A percentile compares a stretch with the other conserved stretches of the same genome.
phyloP scores from a whole-genome alignment of 2,888 invertebrate genomes.

The Prionchulus punctatus region DNA sequence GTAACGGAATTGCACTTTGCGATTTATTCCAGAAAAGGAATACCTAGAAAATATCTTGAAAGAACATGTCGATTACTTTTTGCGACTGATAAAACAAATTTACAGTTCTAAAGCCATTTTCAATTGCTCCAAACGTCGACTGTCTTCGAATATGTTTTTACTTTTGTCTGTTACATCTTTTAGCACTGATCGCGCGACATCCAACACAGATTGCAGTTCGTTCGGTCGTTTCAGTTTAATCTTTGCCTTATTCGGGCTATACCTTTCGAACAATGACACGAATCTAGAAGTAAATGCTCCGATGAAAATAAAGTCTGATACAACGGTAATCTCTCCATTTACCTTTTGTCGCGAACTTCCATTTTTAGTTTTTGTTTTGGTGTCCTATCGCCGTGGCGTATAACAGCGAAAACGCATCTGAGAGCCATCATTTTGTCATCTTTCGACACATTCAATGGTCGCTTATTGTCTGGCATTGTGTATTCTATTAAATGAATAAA shows the following conservation, averaged over 20 bases:
- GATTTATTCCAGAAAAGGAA: slow-evolving; percentile 95
- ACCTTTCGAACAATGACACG: slow-evolving; percentile 92
- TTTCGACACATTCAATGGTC: background rate
- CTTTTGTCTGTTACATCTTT: slow-evolving; percentile 62
- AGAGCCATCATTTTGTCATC: slow-evolving; percentile 47
- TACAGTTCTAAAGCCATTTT: slow-evolving; percentile 94
- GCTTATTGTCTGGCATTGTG: slow-evolving; percentile 3
- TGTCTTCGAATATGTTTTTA: too few relatives aligned
- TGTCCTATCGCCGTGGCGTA: slow-evolving; percentile 87
- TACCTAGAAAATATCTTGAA: slow-evolving; percentile 32
- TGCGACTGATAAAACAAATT: too few relatives aligned
- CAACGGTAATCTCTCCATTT: background rate
- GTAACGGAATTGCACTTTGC: slow-evolving; percentile 97
- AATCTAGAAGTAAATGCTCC: slow-evolving; percentile 47
- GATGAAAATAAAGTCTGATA: background rate
- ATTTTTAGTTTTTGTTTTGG: slow-evolving; percentile 99
- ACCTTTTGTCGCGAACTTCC: slow-evolving; percentile 49
- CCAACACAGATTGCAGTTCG: slow-evolving; percentile 78
- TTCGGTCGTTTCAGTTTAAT: slow-evolving; percentile 89
- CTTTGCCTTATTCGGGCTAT: slow-evolving; percentile 67
- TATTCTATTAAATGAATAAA: too few relatives aligned
- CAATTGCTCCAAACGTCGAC: slow-evolving; percentile 85
- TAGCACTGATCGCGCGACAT: slow-evolving; percentile 73
- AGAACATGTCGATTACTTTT: too few relatives aligned
- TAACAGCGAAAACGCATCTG: slow-evolving; percentile 84